Percentiles rank a stretch among this genome's conserved stretches.
phyloP scores from a whole-genome alignment of 2,888 invertebrate species.

The Galerucella calmariensis region DNA sequence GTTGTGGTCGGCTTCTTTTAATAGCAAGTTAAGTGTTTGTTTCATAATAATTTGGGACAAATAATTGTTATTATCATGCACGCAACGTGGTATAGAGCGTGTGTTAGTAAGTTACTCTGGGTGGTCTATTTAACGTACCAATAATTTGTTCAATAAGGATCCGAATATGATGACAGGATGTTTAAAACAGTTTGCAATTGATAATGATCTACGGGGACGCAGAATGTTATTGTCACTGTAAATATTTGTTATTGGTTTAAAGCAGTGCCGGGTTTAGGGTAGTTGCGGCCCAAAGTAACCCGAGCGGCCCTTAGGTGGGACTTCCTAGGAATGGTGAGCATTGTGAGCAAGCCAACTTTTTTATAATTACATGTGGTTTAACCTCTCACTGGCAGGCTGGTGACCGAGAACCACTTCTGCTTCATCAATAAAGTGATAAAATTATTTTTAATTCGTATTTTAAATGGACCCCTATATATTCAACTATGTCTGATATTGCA shows the following conservation, averaged over 20 bases:
- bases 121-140: slow-evolving; percentile 17
- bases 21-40: slow-evolving; percentile 12
- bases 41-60: slow-evolving; percentile 17
- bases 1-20: slow-evolving; percentile 19
- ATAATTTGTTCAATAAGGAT: slow-evolving; percentile 8
- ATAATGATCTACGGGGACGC: background rate
- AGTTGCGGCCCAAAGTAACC: no score
- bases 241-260: background rate
- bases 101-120: slow-evolving; percentile 9
- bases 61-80: slow-evolving; percentile 19
- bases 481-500: slow-evolving; percentile 13
- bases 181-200: slow-evolving; percentile 4
- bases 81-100: background rate
- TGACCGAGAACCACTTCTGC: no score
- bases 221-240: background rate
- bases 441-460: slow-evolving; percentile 9
- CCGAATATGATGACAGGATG: slow-evolving; percentile 13
- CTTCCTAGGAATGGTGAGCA: no score
- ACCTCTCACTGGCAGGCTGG: no score
- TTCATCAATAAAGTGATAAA: no score
- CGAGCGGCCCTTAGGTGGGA: no score
- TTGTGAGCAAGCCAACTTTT: no score
- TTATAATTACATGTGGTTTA: no score
- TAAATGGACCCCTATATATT: slow-evolving; percentile 17
- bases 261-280: no score